These are phyloP conservation scores for Diogma glabrata DNA, from an alignment of 2,888 invertebrate species.

Conservation along the genomic window DNA sequence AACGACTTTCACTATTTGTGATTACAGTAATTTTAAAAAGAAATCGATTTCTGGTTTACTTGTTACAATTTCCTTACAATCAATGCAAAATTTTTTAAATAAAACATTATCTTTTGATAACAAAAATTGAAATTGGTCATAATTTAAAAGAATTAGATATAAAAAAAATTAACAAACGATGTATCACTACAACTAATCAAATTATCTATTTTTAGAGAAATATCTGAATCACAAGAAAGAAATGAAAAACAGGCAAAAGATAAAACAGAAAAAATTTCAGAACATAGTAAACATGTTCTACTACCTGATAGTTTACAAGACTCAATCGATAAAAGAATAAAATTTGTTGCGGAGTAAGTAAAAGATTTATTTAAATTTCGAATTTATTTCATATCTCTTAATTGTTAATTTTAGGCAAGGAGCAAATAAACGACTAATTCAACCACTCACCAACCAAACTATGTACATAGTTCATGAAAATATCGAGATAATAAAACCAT, in stretches of 20 bases:
- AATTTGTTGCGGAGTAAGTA: slow-evolving; percentile 37
- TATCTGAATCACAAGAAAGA: slow-evolving; percentile 25
- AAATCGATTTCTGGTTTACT: too few relatives aligned
- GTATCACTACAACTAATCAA: too few relatives aligned
- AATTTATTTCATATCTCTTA: background rate
- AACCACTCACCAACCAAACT: slow-evolving; percentile 49
- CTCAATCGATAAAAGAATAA: slow-evolving; percentile 48
- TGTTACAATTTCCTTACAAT: too few relatives aligned
- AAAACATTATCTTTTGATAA: too few relatives aligned
- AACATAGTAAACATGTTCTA: slow-evolving; percentile 50
- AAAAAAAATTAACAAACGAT: too few relatives aligned
- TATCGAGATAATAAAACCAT: slow-evolving; percentile 54
- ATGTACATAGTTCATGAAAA: slow-evolving; percentile 62
- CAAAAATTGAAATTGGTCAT: too few relatives aligned
- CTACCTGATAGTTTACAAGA: slow-evolving; percentile 60
- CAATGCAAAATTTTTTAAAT: too few relatives aligned
- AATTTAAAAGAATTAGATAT: too few relatives aligned
- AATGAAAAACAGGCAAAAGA: slow-evolving; percentile 26
- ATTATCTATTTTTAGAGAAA: slow-evolving; percentile 29
- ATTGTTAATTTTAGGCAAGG: slow-evolving; percentile 31
- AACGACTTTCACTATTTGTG: too few relatives aligned
- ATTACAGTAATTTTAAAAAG: too few relatives aligned
- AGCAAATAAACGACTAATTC: slow-evolving; percentile 31
- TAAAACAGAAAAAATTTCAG: slow-evolving; percentile 27
- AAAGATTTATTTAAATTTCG: background rate